Percentiles rank a stretch among this genome's conserved stretches.
Evolutionary conservation across 2,888 invertebrate species (phyloP).

Genomic region (Notodonta dromedarius): DNA sequence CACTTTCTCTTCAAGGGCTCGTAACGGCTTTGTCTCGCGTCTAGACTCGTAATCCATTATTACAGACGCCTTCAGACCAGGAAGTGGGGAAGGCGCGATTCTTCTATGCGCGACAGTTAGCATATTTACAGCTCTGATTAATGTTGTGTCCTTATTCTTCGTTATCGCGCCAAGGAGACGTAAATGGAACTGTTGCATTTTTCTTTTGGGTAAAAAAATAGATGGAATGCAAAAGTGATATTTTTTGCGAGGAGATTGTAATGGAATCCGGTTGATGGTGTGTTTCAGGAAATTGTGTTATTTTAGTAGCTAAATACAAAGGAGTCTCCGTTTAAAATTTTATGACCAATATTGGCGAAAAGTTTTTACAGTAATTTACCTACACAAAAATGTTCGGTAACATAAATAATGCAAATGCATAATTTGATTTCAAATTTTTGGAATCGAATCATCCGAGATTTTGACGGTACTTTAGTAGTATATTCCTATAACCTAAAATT

Average conservation of each 20-base stretch:
- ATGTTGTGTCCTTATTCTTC: slow-evolving; percentile 71
- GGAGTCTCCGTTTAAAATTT: too few relatives aligned
- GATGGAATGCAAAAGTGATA: slow-evolving; percentile 12
- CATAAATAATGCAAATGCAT: too few relatives aligned
- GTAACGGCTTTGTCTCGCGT: slow-evolving; percentile 76
- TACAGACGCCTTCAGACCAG: slow-evolving; percentile 64
- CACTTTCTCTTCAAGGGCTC: slow-evolving; percentile 55
- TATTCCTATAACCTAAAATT: too few relatives aligned
- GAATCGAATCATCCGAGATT: too few relatives aligned
- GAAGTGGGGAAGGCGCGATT: slow-evolving; percentile 61
- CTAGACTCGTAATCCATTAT: slow-evolving; percentile 82
- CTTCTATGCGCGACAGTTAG: slow-evolving; percentile 70
- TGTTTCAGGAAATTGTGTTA: not conserved
- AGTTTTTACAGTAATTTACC: too few relatives aligned
- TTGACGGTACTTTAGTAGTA: too few relatives aligned
- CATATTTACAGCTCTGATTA: slow-evolving; percentile 77
- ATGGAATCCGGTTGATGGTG: not conserved
- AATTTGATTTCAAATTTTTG: too few relatives aligned
- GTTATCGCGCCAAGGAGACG: slow-evolving; percentile 63
- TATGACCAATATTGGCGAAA: too few relatives aligned
- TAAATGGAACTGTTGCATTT: slow-evolving; percentile 73
- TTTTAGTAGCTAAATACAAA: too few relatives aligned
- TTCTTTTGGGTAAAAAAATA: slow-evolving; percentile 54
- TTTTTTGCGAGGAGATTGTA: slow-evolving; percentile 15
- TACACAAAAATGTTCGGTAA: too few relatives aligned